A percentile compares a stretch with the other conserved stretches of the same genome.
Conservation (phyloP, 2,888 invertebrate species). For the Drosophila yooni region DNA sequence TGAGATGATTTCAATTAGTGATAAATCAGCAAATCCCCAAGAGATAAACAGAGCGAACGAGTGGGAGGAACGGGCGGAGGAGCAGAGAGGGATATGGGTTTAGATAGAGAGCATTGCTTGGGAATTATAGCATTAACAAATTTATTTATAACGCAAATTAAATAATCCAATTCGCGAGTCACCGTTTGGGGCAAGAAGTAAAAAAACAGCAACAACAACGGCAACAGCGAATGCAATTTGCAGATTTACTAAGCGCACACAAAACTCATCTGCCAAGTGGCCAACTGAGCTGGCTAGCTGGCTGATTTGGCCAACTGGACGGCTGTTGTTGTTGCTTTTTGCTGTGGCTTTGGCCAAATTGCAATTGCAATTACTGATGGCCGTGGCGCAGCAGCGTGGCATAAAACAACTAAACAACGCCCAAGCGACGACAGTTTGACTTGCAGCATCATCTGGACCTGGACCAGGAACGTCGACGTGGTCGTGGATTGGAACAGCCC, state of each 20-base stretch:
- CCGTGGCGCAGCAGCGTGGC: slow-evolving; percentile 43
- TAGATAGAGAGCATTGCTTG: slow-evolving; percentile 21
- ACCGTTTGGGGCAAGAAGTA: slow-evolving; percentile 46
- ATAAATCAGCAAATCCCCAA: slow-evolving; percentile 48
- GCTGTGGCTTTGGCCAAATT: slow-evolving; percentile 69
- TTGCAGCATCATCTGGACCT: slow-evolving; percentile 51
- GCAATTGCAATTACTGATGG: slow-evolving; percentile 77
- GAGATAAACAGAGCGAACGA: slow-evolving; percentile 2
- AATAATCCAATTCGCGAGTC: slow-evolving; percentile 65
- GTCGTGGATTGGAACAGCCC: background rate
- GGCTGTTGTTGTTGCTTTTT: slow-evolving; percentile 11
- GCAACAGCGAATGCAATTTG: slow-evolving; percentile 68
- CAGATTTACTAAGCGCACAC: slow-evolving; percentile 46
- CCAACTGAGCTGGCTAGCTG: slow-evolving; percentile 10
- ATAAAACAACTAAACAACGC: slow-evolving; percentile 70
- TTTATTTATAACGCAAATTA: slow-evolving; percentile 80
- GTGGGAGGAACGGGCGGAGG: too few relatives aligned
- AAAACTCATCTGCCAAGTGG: slow-evolving; percentile 45
- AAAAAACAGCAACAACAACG: background rate
- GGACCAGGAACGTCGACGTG: background rate
- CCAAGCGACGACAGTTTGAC: slow-evolving; percentile 75
- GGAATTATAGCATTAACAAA: slow-evolving; percentile 66
- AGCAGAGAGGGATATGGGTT: background rate
- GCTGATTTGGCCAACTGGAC: slow-evolving; percentile 7
- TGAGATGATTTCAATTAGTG: slow-evolving; percentile 64